These are phyloP conservation scores for Pachypsylla venusta DNA, from an alignment of 1,140 invertebrate genomes.

Conservation along the genomic window DNA sequence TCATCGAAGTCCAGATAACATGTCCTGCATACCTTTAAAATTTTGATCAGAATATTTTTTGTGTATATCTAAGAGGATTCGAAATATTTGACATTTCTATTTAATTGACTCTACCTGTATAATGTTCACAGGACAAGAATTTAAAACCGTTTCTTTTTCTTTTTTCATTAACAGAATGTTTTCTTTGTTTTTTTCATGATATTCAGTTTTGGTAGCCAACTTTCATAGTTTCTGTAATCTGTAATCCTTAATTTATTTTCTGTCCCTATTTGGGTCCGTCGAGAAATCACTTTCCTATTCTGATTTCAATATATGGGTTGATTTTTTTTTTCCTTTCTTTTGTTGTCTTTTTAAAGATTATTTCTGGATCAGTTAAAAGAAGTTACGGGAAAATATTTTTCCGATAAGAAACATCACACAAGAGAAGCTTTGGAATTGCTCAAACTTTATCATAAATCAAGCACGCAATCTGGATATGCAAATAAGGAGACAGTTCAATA, in stretches of 20 bases:
- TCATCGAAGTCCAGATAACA: too few relatives aligned
- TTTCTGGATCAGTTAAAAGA: not conserved
- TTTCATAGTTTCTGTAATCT: not conserved
- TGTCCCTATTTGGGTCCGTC: not conserved
- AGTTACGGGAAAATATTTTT: not conserved
- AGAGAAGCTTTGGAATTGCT: not conserved
- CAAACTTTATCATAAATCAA: not conserved
- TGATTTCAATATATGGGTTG: too few relatives aligned
- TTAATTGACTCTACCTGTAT: too few relatives aligned
- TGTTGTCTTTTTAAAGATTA: not conserved
- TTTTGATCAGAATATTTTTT: too few relatives aligned
- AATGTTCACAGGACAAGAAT: too few relatives aligned
- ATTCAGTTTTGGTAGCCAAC: not conserved
- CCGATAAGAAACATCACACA: not conserved
- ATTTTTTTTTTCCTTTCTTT: not conserved
- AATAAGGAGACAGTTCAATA: not conserved
- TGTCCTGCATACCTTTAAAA: too few relatives aligned
- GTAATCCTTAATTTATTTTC: not conserved
- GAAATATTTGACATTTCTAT: too few relatives aligned
- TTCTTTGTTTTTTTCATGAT: too few relatives aligned
- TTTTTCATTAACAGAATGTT: too few relatives aligned
- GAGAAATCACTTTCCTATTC: too few relatives aligned
- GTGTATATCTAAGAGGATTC: too few relatives aligned
- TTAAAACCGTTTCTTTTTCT: too few relatives aligned
- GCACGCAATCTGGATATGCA: not conserved